These are phyloP conservation scores for Caenorhabditis latens DNA, from an alignment of 1,140 invertebrate species.

Conservation along the genomic window DNA sequence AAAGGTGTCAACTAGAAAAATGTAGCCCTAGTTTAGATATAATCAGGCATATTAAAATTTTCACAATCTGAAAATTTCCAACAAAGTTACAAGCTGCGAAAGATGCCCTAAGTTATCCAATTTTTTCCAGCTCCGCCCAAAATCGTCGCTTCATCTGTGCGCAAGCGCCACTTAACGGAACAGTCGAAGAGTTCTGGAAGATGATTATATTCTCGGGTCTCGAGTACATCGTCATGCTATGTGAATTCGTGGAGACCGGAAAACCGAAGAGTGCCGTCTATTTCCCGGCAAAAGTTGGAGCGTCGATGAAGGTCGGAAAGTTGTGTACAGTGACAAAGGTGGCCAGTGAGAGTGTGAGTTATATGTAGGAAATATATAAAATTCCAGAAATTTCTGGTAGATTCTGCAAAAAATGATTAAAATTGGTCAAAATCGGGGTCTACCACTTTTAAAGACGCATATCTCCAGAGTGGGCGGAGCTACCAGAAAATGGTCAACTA, in stretches of 20 bases:
- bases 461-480: too few relatives aligned
- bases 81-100: too few relatives aligned
- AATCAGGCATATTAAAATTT: too few relatives aligned
- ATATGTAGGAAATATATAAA: too few relatives aligned
- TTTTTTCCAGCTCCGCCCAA: not conserved
- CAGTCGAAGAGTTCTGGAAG: conserved; percentile 79
- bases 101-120: not conserved
- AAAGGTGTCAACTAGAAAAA: too few relatives aligned
- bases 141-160: conserved; percentile 55
- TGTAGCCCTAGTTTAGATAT: too few relatives aligned
- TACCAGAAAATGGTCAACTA: too few relatives aligned
- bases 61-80: too few relatives aligned
- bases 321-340: conserved; percentile 47
- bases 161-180: conserved; percentile 71
- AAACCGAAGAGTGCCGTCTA: conserved; percentile 48
- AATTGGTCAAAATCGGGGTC: too few relatives aligned
- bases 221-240: conserved; percentile 79
- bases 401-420: too few relatives aligned
- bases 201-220: conserved; percentile 79
- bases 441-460: too few relatives aligned
- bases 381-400: too few relatives aligned
- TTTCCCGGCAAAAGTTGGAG: conserved; percentile 46
- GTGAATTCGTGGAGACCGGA: conserved; percentile 75
- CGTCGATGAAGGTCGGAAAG: conserved; percentile 33
- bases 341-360: not conserved